Conservation (phyloP, 1,140 invertebrate genomes). For the Glossosoma conforme region DNA sequence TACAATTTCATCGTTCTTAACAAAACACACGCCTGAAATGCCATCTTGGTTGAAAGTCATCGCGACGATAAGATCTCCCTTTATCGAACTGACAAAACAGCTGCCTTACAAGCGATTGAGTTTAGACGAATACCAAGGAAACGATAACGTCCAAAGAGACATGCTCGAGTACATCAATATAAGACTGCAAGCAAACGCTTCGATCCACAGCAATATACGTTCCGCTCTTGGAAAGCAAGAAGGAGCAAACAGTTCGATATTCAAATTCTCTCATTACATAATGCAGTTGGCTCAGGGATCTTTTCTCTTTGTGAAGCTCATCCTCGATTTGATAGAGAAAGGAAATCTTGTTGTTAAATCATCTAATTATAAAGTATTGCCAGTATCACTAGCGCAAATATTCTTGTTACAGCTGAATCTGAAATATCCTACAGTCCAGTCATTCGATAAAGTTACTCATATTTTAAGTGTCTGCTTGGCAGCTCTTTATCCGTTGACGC, state of each 20-base stretch:
- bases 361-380: slow-evolving; percentile 87
- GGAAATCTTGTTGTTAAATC: slow-evolving; percentile 92
- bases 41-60: slow-evolving; percentile 89
- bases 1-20: slow-evolving; percentile 85
- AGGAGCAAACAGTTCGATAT: slow-evolving; percentile 56
- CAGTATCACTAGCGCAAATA: slow-evolving; percentile 87
- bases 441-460: slow-evolving; percentile 82
- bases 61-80: slow-evolving; percentile 78
- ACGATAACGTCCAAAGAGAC: slow-evolving; percentile 75
- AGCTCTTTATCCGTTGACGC: slow-evolving; percentile 82
- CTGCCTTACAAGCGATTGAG: slow-evolving; percentile 73
- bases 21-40: slow-evolving; percentile 75
- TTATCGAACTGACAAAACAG: slow-evolving; percentile 76
- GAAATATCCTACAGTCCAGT: slow-evolving; percentile 81
- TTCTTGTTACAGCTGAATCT: slow-evolving; percentile 92
- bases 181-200: slow-evolving; percentile 69
- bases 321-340: slow-evolving; percentile 88
- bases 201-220: slow-evolving; percentile 81
- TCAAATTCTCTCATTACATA: slow-evolving; percentile 83
- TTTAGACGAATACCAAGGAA: slow-evolving; percentile 59
- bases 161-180: slow-evolving; percentile 82
- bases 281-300: slow-evolving; percentile 79
- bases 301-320: slow-evolving; percentile 87
- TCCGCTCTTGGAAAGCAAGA: slow-evolving; percentile 63
- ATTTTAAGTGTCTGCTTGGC: slow-evolving; percentile 88